Conservation (phyloP, 2,888 invertebrate species). For the Tineola bisselliella region DNA sequence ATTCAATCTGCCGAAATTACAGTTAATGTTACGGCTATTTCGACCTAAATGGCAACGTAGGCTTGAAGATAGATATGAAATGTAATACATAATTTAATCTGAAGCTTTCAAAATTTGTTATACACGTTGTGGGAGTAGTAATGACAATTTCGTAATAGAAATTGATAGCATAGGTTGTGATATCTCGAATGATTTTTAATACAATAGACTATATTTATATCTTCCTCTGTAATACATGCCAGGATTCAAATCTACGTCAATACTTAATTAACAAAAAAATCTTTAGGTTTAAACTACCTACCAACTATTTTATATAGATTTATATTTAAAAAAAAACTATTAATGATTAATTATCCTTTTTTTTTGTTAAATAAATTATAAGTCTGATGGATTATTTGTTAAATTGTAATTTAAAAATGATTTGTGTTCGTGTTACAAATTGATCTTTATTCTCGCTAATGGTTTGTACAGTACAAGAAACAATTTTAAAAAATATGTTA, state of each 20-base stretch:
- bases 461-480: too few relatives aligned
- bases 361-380: too few relatives aligned
- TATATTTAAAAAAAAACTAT: too few relatives aligned
- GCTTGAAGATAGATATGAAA: slow-evolving; percentile 20
- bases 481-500: too few relatives aligned
- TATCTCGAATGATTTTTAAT: slow-evolving; percentile 29
- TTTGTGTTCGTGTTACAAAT: too few relatives aligned
- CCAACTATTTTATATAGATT: too few relatives aligned
- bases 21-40: slow-evolving; percentile 45
- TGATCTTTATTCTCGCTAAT: too few relatives aligned
- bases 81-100: neutral
- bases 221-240: slow-evolving; percentile 15
- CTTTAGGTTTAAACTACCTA: too few relatives aligned
- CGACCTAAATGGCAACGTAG: slow-evolving; percentile 34
- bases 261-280: too few relatives aligned
- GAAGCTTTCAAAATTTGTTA: neutral
- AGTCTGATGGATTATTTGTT: too few relatives aligned
- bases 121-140: neutral
- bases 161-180: slow-evolving; percentile 30
- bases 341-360: too few relatives aligned
- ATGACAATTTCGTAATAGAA: slow-evolving; percentile 25
- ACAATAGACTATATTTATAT: slow-evolving; percentile 35
- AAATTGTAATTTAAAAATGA: too few relatives aligned
- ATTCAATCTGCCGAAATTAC: slow-evolving; percentile 39
- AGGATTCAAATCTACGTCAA: neutral